Percentiles rank a stretch among this genome's conserved stretches.
Evolutionary conservation across 1,140 invertebrate genomes (phyloP).

Genomic region (Saccostrea glomerata): DNA sequence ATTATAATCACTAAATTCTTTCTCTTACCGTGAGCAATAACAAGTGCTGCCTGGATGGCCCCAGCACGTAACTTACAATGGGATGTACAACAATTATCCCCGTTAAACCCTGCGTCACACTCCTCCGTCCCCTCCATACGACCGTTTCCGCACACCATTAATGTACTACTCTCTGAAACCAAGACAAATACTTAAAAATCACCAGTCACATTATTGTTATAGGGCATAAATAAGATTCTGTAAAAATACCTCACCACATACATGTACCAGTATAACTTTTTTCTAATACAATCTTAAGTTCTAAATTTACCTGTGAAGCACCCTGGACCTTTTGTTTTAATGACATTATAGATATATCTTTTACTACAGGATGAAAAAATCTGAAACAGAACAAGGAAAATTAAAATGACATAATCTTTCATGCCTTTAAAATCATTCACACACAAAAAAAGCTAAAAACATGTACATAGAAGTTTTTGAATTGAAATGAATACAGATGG

Average conservation of each 20-base stretch:
- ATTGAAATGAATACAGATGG: too few relatives aligned
- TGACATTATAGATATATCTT: conserved; percentile 93
- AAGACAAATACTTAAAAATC: not conserved
- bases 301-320: conserved; percentile 86
- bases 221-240: not conserved
- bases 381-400: conserved; percentile 81
- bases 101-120: conserved; percentile 73
- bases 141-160: conserved; percentile 70
- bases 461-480: too few relatives aligned
- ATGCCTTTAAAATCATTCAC: too few relatives aligned
- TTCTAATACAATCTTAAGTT: too few relatives aligned
- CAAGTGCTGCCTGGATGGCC: conserved; percentile 90
- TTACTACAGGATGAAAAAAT: conserved; percentile 96
- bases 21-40: conserved; percentile 84
- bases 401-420: too few relatives aligned
- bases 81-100: conserved; percentile 67
- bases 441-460: too few relatives aligned
- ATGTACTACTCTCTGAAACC: conserved; percentile 21
- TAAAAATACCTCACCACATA: too few relatives aligned
- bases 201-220: not conserved
- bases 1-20: too few relatives aligned
- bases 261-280: too few relatives aligned
- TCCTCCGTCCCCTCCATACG: conserved; percentile 64
- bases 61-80: conserved; percentile 58
- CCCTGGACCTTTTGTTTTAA: conserved; percentile 92